Base-by-base conservation (phyloP, 2,888 invertebrate species). In the Agrilus biguttatus region DNA sequence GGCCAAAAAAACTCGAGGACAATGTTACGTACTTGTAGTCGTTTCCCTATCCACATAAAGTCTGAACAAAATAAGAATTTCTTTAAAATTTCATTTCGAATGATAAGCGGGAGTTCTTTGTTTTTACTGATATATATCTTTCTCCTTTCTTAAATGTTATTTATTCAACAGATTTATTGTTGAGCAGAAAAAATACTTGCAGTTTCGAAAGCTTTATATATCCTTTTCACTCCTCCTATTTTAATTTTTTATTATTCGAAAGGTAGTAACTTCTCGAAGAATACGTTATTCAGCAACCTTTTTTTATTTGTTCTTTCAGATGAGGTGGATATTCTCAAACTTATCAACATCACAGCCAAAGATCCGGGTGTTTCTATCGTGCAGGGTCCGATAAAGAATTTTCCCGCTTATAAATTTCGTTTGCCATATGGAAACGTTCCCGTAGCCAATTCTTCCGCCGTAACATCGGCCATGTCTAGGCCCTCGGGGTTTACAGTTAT, bases 361-460 rank as follows among this genome's bases (percentile, higher is more conserved):
- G 65, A 66, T 45, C 64, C 61, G 46, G 68, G 68, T n/a, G 65
- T 67, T 12, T 66, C 66, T 4, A 45, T 62, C 14, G 65, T 66
- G 3, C 62, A 65, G 50, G 68, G 68, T 4, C 66, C 68, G 10
- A 64, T 66, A 44, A 50, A 48, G 32, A 61, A 62, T 41, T 65
- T 55, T 51, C 64, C 66, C n/a, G 68, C 68, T 10, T 68, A 65
- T 55, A 67, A 67, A 52, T 66, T 68, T 48, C 61, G 67, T 10
- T 53, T 65, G 39, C 65, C 64, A 12, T 68, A 64, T 50, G 66
- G 63, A 36, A 65, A 66, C 47, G 64, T 65, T 6, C 63, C 65
- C 5, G 50, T 68, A 42, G 49, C 59, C 1, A 66, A 65, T 47
- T 62, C 65, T 14, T 59, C 62, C 21, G 57, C 58, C 32, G 58